phyloP scores from a whole-genome alignment of 2,113 vertebrate genomes.

The Probosciger aterrimus region DNA sequence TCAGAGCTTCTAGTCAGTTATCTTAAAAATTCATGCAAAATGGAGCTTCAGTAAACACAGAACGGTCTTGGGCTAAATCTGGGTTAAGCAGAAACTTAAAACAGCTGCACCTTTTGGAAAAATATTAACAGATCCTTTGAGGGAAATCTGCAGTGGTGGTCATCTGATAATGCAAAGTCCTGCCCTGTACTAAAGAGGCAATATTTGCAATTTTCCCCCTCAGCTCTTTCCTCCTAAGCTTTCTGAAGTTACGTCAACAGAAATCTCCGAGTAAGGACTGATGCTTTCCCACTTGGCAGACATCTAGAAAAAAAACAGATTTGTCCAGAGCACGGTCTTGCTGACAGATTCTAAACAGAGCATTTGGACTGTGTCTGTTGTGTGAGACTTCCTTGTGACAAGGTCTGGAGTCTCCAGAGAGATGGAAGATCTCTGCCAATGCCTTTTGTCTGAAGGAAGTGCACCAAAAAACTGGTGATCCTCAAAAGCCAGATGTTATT shows the following conservation, averaged over 20 bases:
- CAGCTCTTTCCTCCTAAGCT: background rate
- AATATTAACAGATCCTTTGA: background rate
- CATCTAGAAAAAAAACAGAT: background rate
- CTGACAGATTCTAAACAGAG: background rate
- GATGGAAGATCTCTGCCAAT: background rate
- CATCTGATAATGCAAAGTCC: background rate
- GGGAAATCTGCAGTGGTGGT: background rate
- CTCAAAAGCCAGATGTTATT: background rate
- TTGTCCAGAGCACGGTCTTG: background rate
- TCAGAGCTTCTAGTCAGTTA: background rate
- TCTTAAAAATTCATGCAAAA: background rate
- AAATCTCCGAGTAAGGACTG: background rate
- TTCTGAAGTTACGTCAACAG: background rate
- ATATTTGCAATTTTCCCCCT: background rate
- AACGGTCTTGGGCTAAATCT: background rate
- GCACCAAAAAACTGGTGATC: background rate
- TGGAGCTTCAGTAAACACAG: background rate
- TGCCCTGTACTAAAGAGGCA: background rate
- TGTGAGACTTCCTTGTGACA: background rate
- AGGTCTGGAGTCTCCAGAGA: background rate
- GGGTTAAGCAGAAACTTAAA: background rate
- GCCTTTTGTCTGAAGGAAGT: background rate
- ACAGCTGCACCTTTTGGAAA: background rate
- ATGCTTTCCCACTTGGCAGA: background rate
- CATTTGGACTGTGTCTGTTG: background rate